Percentiles rank a stretch among this genome's conserved stretches.
These are phyloP conservation scores for Corvus cornix DNA, from an alignment of 2,113 vertebrate genomes.

Conservation along the genomic window DNA sequence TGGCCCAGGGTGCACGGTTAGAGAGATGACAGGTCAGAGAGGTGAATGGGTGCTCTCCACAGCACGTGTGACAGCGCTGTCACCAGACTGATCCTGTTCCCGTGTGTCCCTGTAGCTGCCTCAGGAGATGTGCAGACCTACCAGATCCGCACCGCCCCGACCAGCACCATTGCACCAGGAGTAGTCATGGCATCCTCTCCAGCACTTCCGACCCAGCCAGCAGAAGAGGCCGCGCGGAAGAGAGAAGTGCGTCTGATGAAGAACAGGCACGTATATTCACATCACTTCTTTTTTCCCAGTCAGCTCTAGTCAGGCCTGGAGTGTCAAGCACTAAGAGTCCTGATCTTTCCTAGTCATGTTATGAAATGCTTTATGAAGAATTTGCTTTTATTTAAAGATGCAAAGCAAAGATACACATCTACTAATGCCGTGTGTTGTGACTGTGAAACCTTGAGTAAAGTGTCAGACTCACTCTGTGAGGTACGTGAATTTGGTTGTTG, in stretches of 20 bases:
- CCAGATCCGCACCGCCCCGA: conserved; percentile 93
- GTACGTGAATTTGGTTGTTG: background rate
- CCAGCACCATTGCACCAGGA: conserved; percentile 90
- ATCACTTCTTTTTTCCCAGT: background rate
- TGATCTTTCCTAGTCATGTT: background rate
- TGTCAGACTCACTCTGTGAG: background rate
- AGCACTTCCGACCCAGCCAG: conserved; percentile 84
- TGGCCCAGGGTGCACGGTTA: background rate
- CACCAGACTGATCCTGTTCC: background rate
- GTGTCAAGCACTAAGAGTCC: background rate
- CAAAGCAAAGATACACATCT: background rate
- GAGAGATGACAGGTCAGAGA: background rate
- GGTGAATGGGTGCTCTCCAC: background rate
- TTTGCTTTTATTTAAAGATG: background rate
- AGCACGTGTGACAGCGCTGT: accelerated
- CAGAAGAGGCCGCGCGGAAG: conserved; percentile 94
- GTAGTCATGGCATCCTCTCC: conserved; percentile 96
- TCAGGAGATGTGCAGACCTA: conserved; percentile 97
- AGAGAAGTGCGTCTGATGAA: conserved; percentile 98
- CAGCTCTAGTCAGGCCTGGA: background rate
- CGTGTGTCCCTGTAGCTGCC: conserved; percentile 76
- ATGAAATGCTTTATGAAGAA: background rate
- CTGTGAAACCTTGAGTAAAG: background rate
- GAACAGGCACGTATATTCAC: conserved; percentile 84
- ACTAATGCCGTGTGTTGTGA: background rate